Percentiles rank a stretch among this genome's conserved stretches.
Conservation (phyloP, 92 coral and sea anemone genomes). For the Parazoanthus atlanticus region DNA sequence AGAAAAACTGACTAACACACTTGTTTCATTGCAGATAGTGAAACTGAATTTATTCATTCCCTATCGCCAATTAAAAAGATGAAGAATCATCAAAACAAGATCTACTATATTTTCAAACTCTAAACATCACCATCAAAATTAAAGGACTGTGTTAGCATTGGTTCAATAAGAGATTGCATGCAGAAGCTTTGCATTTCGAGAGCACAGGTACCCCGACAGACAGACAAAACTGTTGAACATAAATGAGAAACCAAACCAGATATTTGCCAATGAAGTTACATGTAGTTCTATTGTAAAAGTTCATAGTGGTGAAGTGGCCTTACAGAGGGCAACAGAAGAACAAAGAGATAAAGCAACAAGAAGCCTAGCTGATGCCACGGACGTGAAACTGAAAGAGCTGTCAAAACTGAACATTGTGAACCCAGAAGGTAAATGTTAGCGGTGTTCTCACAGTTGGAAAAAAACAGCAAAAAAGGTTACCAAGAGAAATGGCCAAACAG, state of each 20-base stretch:
- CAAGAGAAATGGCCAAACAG: neutral
- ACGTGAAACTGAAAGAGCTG: slow-evolving; percentile 3
- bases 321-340: neutral
- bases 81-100: no score
- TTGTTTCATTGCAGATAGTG: no score
- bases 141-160: no score
- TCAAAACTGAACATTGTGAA: slow-evolving; percentile 6
- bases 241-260: neutral
- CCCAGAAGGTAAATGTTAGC: slow-evolving; percentile 7
- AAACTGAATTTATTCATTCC: no score
- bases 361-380: neutral
- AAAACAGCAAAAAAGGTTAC: slow-evolving; percentile 15
- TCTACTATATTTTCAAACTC: no score
- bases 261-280: neutral
- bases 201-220: no score
- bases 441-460: slow-evolving; percentile 6
- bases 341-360: neutral
- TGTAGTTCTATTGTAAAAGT: neutral
- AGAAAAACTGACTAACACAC: no score
- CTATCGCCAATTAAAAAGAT: no score
- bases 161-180: no score
- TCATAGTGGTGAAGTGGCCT: neutral
- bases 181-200: no score
- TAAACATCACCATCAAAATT: no score
- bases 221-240: no score